phyloP scores from a whole-genome alignment of 2,888 invertebrate species.

The Pantelozetes paolii region DNA sequence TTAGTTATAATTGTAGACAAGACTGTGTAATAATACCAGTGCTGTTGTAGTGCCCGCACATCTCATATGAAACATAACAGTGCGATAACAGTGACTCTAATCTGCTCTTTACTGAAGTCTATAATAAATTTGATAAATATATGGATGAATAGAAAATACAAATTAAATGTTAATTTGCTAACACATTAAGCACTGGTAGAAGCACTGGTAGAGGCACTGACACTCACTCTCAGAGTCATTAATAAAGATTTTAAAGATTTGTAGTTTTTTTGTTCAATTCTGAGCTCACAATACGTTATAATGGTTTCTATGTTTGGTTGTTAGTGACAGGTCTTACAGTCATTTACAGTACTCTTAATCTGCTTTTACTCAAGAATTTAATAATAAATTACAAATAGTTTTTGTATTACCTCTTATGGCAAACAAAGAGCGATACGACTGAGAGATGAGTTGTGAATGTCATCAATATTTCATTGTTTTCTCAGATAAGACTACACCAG shows the following conservation, averaged over 20 bases:
- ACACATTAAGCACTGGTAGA: constrained; percentile 11
- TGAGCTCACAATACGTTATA: not conserved
- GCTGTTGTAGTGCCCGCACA: not conserved
- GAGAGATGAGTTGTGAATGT: not conserved
- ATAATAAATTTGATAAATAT: constrained; percentile 23
- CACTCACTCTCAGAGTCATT: not conserved
- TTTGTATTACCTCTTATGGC: constrained; percentile 4
- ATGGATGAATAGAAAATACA: constrained; percentile 17
- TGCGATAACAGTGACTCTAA: constrained; percentile 3
- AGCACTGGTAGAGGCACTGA: not conserved
- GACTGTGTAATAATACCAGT: not conserved
- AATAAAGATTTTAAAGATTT: constrained; percentile 23
- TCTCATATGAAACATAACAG: not conserved
- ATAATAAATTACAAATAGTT: not conserved
- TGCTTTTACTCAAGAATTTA: not conserved
- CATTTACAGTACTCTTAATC: constrained; percentile 12
- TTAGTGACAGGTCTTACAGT: not conserved
- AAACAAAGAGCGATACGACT: not conserved
- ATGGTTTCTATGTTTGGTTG: not conserved
- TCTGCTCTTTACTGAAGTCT: constrained; percentile 3
- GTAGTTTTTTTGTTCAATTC: not conserved
- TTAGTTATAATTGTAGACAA: not conserved
- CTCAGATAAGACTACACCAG: not conserved
- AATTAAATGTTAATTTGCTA: constrained; percentile 27
- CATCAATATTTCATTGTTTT: not conserved